Conservation (phyloP, 1,140 invertebrate genomes). For the Pogonomyrmex barbatus region DNA sequence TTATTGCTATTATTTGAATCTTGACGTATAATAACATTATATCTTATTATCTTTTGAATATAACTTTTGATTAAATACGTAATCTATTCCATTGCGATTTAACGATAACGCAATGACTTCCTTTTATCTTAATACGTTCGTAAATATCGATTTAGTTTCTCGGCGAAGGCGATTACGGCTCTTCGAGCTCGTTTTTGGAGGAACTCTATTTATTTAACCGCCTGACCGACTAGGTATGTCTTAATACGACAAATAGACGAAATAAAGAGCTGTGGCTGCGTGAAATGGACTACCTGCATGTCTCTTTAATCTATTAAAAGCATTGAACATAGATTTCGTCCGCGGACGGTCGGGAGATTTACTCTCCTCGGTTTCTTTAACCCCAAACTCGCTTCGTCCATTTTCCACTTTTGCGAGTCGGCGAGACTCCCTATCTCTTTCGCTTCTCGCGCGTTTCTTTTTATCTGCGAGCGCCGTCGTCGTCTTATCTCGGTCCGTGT, state of each 20-base stretch:
- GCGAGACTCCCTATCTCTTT: constrained; percentile 45
- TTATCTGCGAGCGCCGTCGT: constrained; percentile 27
- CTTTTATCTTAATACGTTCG: constrained; percentile 8
- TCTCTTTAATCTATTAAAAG: constrained; percentile 62
- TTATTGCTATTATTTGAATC: not conserved
- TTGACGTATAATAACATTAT: not conserved
- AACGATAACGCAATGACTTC: not conserved
- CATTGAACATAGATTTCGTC: constrained; percentile 59
- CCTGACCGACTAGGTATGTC: constrained; percentile 28
- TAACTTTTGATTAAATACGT: not conserved
- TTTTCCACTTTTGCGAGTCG: constrained; percentile 56
- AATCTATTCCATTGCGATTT: not conserved
- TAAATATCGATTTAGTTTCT: constrained; percentile 29
- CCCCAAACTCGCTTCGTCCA: constrained; percentile 60
- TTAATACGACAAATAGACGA: constrained; percentile 50
- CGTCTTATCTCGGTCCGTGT: constrained; percentile 53
- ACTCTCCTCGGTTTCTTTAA: constrained; percentile 60
- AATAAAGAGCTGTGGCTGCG: constrained; percentile 58
- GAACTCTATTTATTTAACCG: constrained; percentile 51
- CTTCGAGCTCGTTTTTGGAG: not conserved
- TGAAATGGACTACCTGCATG: constrained; percentile 55
- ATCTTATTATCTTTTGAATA: not conserved
- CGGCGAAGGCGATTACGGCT: constrained; percentile 28
- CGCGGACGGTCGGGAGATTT: constrained; percentile 53
- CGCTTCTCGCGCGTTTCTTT: constrained; percentile 59